Base-by-base conservation (phyloP, 1,140 invertebrate genomes). In the Globodera rostochiensis region DNA sequence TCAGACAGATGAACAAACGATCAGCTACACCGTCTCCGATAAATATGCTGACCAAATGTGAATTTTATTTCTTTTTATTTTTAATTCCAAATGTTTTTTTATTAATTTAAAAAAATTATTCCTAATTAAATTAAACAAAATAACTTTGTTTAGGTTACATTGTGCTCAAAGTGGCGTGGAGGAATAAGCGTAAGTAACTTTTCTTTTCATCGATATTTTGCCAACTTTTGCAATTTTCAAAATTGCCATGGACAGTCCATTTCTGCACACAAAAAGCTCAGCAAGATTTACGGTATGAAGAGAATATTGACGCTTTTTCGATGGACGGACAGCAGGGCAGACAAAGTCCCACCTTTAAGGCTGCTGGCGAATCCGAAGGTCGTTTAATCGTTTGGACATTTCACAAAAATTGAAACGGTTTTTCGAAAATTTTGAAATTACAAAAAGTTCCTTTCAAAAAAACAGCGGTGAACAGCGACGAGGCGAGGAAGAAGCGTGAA, bases 1-100 rank as follows among this genome's bases (percentile, higher is more conserved):
- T 99, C 88, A 92, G 96, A 84, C 97, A 97, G 89, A 99, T 99
- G 96, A 96, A 98, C 91, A 93, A 97, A 66, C 98, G 96, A 8
- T 96, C 95, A 64, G 95, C 96, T 5, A 97, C 97, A 4, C 97
- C 98, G 0, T 95, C 96, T 3, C 97, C 98, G 0, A 92, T 99
- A 64, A 99, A 98, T 90, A 92, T 99, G 73, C 93, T 98, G 82
- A 97, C 96, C 2, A 73, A 80, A 77, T 80, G 74, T 75, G 15
- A 50, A 57, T 66, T 11, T 8, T 15, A 78, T 45, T 78, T 47
- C 25, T 25, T 25, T 25, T 25, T 25, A 25, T 25, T 25, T 25
- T 25, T 25, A 25, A 25, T 25, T 25, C 25, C 25, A 25, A 25
- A 25, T 25, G 25, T 25, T 25, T 25, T 25, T 25, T 25, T 36